Base-by-base conservation (phyloP, 2,113 vertebrate genomes). In the Chelonoidis abingdonii region DNA sequence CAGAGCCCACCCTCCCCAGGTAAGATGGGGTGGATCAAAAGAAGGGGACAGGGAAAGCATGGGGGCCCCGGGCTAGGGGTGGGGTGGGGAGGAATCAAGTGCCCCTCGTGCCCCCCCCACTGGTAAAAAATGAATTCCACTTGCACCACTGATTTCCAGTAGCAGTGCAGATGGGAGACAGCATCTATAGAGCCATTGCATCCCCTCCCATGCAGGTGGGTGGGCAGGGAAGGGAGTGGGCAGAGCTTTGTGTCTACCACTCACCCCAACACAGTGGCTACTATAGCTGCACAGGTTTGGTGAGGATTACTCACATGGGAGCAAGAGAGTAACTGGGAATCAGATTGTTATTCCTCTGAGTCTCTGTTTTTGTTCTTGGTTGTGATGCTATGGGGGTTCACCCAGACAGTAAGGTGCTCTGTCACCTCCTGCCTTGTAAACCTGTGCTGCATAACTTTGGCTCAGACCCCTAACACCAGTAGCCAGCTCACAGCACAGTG, bases 281-380 rank as follows among this genome's bases (percentile, higher is more conserved):
- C 14, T 47, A 4, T 49, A 50, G 52, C 1, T 1, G 8, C 25
- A 49, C 4, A 81, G 10, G 17, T 90, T 87, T 83, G 65, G 19
- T 56, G 72, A 53, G 85, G 93, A 72, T 92, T 86, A 50, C 29
- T 53, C 47, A 44, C 54, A 8, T 88, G 53, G 53, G 62, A 84
- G 47, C 50, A 89, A 35, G 11, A 93, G 57, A 69, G 47, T 90
- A 87, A 90, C 93, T 91, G 89, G 76, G 35, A 89, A 76, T 27
- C 57, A 81, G 31, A 69, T n/a, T 69, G 35, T 69, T n/a, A 35
- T 69, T 69, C 62, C 35, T 31, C 62, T 69, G 62, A 65, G 59
- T 31, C 59, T 62, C 59, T 14, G 6, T 31, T 65, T 53, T 35
- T 14, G 59, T n/a, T 65, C 14, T 16, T 65, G 31, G 14, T 35